Base-by-base conservation (phyloP, 2,113 vertebrate species). In the Barbus barbus region DNA sequence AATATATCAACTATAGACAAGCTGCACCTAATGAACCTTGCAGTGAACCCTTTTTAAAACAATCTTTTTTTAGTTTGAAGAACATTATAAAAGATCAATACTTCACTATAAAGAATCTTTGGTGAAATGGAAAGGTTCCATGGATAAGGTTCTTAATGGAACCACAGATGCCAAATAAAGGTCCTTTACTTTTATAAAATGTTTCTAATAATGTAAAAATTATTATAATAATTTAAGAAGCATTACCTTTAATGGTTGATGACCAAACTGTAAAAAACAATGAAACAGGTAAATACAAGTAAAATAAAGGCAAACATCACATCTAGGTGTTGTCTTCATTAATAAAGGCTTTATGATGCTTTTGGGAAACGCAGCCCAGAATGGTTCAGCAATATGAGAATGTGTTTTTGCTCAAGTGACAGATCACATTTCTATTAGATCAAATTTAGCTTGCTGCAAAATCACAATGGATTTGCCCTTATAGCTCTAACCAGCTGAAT, bases 221-320 rank as follows among this genome's bases (percentile, higher is more conserved):
- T 0, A 14, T 16, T 18, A 46, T 46, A 7, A n/a, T 22, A 71
- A 38, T 33, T 5, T 51, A 8, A n/a, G 71, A 58, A 14, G 20
- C 33, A 3, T n/a, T 84, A 87, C 86, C 86, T 87, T 84, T 87
- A 75, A 84, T 83, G 61, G 82, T 87, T 51, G 86, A 61, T 36
- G 82, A 76, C 63, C 61, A 77, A 81, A 65, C 86, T 87, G 86
- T 28, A 33, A 61, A 82, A 58, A 83, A 36, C 6, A 22, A 38
- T 5, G 28, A 12, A 83, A 44, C 8, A 26, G n/a, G 24, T 61
- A 65, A 80, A 80, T 41, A 48, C 20, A 60, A 16, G 31, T 44
- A 3, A 3, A 26, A 65, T 20, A 14, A 1, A 14, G 44, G 16
- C 24, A 46, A 16, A 28, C 26, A 74, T 63, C 11, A 8, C 14